Percentiles rank a stretch among this genome's conserved stretches.
Evolutionary conservation across 2,797 vertebrate genomes (phyloP).

Genomic region (Amazonetta brasiliensis): DNA sequence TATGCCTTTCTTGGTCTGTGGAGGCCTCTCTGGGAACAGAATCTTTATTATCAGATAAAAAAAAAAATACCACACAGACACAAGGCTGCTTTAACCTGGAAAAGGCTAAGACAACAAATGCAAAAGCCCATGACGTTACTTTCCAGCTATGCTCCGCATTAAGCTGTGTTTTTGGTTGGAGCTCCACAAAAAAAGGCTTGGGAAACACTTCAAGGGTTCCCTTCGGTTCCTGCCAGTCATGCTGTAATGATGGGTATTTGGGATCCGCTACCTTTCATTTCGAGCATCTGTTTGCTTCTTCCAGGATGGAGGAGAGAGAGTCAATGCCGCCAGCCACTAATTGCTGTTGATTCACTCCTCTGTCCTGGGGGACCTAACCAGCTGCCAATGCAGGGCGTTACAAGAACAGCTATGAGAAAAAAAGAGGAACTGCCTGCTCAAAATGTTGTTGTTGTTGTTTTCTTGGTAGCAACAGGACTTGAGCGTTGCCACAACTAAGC

Average conservation of each 20-base stretch:
- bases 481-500: not conserved
- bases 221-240: not conserved
- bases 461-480: not conserved
- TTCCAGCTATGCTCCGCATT: not conserved
- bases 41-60: not conserved
- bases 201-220: not conserved
- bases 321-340: conserved; percentile 32
- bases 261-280: not conserved
- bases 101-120: not conserved
- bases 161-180: not conserved
- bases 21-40: not conserved
- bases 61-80: not conserved
- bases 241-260: not conserved
- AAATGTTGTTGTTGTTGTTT: not conserved
- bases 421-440: conserved; percentile 8
- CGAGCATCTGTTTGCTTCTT: conserved; percentile 5
- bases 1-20: not conserved
- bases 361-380: not conserved
- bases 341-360: conserved; percentile 33
- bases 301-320: not conserved
- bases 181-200: not conserved
- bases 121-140: not conserved
- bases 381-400: not conserved
- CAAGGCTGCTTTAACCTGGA: not conserved
- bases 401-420: not conserved